Evolutionary conservation across 2,888 invertebrate species (phyloP).

Genomic region (Leucophora obtusa): DNA sequence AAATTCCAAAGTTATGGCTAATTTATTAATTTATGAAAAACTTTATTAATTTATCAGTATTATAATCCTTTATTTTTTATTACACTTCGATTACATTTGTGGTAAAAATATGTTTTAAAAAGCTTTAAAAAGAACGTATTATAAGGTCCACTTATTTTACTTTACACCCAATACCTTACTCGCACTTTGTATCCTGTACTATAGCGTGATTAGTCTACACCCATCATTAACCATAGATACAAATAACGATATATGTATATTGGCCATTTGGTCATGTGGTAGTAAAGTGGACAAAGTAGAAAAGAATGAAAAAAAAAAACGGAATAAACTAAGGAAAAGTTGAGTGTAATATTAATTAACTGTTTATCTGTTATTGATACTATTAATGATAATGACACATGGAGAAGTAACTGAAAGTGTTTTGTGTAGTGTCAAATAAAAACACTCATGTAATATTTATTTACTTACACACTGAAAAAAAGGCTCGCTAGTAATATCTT

Average conservation of each 20-base stretch:
- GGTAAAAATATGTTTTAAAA: too few relatives aligned
- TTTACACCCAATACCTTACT: background rate
- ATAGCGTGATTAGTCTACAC: conserved; percentile 29
- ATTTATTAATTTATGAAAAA: too few relatives aligned
- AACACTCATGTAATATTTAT: background rate
- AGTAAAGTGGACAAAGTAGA: background rate
- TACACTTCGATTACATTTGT: too few relatives aligned
- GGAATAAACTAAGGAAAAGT: background rate
- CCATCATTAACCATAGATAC: background rate
- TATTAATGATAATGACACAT: background rate
- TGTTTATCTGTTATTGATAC: conserved; percentile 40
- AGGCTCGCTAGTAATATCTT: too few relatives aligned
- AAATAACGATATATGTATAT: background rate
- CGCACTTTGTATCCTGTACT: background rate
- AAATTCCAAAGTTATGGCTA: too few relatives aligned
- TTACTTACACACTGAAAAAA: background rate
- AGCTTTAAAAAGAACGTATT: too few relatives aligned
- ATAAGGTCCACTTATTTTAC: background rate
- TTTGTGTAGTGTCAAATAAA: background rate
- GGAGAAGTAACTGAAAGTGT: background rate
- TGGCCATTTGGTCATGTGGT: background rate
- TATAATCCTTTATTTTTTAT: too few relatives aligned
- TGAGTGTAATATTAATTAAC: conserved; percentile 40
- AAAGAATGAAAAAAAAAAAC: background rate
- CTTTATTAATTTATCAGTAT: too few relatives aligned